A percentile compares a stretch with the other conserved stretches of the same genome.
phyloP scores from a whole-genome alignment of 2,888 invertebrate genomes.

The Epicampocera succincta region DNA sequence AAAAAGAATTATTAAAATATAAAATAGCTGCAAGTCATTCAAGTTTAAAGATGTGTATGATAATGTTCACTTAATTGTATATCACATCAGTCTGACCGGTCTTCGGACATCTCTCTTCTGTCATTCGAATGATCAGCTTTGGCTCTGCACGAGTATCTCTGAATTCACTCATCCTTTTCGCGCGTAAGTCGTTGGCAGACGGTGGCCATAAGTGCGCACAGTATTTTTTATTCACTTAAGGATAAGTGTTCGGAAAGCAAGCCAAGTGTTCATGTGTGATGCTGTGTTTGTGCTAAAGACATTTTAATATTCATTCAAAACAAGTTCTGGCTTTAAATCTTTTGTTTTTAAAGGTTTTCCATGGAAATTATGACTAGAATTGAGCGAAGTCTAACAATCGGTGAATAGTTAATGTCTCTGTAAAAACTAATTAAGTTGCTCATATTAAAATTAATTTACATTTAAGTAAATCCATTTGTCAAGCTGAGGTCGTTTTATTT shows the following conservation, averaged over 20 bases:
- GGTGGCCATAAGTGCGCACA: slow-evolving; percentile 52
- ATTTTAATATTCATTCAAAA: slow-evolving; percentile 40
- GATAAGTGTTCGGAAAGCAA: slow-evolving; percentile 27
- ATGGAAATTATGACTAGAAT: slow-evolving; percentile 15
- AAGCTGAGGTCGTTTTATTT: no score
- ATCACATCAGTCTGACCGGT: slow-evolving; percentile 53
- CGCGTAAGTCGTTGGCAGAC: slow-evolving; percentile 60
- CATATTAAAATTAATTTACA: no score
- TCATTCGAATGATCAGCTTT: slow-evolving; percentile 16
- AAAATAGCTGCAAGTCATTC: slow-evolving; percentile 69
- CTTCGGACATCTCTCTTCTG: slow-evolving; percentile 17
- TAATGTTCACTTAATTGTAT: slow-evolving; percentile 66
- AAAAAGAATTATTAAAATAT: slow-evolving; percentile 44
- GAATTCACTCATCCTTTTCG: slow-evolving; percentile 42
- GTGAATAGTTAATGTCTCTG: no score
- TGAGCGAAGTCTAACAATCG: neutral
- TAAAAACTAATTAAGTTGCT: no score
- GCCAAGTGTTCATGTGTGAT: neutral
- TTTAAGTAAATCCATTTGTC: no score
- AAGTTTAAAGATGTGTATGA: slow-evolving; percentile 63
- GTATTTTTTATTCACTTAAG: slow-evolving; percentile 18
- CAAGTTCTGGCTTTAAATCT: slow-evolving; percentile 63
- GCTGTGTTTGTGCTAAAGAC: slow-evolving; percentile 12
- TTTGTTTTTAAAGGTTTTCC: slow-evolving; percentile 27
- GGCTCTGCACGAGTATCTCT: slow-evolving; percentile 14